phyloP scores from a whole-genome alignment of 92 coral and sea anemone species.

The Galaxea fascicularis region DNA sequence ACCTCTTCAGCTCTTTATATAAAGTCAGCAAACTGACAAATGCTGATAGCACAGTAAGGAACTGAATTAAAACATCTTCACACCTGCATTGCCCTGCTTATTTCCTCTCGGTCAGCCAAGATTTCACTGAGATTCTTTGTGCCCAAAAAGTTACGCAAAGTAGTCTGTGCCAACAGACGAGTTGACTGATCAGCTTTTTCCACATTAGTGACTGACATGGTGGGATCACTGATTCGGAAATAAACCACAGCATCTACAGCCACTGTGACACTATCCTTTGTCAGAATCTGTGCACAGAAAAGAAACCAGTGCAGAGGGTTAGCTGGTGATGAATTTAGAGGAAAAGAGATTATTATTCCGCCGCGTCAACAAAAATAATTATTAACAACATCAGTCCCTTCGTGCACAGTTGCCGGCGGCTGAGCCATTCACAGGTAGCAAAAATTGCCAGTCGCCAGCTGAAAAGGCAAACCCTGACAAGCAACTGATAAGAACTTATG shows the following conservation, averaged over 20 bases:
- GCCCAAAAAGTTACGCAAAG: slow-evolving; percentile 77
- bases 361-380: no score
- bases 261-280: slow-evolving; percentile 81
- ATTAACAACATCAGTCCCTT: no score
- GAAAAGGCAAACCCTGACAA: no score
- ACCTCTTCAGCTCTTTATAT: no score
- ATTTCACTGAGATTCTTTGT: slow-evolving; percentile 75
- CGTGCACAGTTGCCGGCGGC: no score
- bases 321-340: neutral
- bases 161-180: slow-evolving; percentile 80
- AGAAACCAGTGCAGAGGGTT: neutral
- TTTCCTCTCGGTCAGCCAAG: slow-evolving; percentile 75
- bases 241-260: slow-evolving; percentile 86
- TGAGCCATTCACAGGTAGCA: no score
- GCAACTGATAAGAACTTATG: no score
- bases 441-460: no score
- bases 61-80: neutral
- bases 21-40: no score
- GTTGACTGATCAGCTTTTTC: slow-evolving; percentile 79
- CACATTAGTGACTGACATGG: slow-evolving; percentile 76
- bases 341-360: no score
- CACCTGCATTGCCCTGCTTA: slow-evolving; percentile 76
- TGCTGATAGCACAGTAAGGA: neutral
- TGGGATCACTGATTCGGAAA: slow-evolving; percentile 74
- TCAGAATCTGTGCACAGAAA: slow-evolving; percentile 53